Conservation (phyloP, 2,113 vertebrate species). For the Vulpes ferrilata region DNA sequence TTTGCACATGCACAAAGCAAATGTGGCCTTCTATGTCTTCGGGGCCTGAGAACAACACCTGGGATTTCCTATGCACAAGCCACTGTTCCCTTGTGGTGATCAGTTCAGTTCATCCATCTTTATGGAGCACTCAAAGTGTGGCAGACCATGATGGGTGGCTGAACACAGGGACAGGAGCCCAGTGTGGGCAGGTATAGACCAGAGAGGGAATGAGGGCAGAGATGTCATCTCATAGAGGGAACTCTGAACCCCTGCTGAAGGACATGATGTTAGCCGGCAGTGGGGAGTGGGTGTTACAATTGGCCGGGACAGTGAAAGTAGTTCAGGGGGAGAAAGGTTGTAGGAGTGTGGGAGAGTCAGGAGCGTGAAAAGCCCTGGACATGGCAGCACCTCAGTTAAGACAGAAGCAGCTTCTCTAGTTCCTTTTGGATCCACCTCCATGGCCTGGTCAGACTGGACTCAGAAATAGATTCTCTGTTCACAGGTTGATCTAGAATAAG, state of each 20-base stretch:
- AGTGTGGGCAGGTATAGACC: fast-evolving
- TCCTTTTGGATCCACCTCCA: neutral
- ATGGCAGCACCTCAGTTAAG: neutral
- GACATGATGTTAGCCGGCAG: neutral
- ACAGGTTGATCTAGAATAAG: neutral
- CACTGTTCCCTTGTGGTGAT: neutral
- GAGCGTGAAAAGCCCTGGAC: neutral
- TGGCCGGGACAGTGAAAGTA: no score
- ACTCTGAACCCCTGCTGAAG: neutral
- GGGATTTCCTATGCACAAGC: neutral
- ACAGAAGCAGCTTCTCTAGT: neutral
- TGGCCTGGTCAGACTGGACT: neutral
- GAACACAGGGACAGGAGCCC: neutral
- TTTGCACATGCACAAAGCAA: neutral
- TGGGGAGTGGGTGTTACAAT: neutral
- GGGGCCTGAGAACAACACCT: neutral
- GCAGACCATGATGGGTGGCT: neutral
- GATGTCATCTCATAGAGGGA: neutral
- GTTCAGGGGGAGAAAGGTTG: neutral
- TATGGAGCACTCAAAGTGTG: neutral
- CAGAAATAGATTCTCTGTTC: neutral
- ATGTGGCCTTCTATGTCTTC: neutral
- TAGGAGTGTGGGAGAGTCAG: neutral
- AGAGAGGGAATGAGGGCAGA: neutral
- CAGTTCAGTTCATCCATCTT: neutral